Evolutionary conservation across 1,140 invertebrate species (phyloP).

Genomic region (Anastrepha obliqua): DNA sequence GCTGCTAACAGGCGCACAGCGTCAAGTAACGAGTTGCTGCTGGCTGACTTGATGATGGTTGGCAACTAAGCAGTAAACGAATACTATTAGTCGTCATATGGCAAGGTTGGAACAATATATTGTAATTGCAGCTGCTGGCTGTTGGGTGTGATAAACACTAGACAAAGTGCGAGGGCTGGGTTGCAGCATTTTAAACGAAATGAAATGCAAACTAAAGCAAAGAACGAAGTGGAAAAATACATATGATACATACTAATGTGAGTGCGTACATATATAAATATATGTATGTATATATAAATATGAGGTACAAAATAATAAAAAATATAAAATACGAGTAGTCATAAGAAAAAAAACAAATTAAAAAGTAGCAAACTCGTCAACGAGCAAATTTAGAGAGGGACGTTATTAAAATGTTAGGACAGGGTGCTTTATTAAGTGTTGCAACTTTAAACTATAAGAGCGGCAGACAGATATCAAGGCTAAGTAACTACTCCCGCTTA

Average conservation of each 20-base stretch:
- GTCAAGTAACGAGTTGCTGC: constrained; percentile 22
- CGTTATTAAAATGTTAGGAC: too few relatives aligned
- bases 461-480: too few relatives aligned
- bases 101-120: constrained; percentile 1
- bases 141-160: background rate
- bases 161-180: constrained; percentile 1
- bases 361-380: background rate
- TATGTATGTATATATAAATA: background rate
- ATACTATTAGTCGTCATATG: background rate
- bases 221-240: background rate
- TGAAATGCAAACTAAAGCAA: constrained; percentile 30
- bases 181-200: background rate
- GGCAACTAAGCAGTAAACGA: background rate
- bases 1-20: constrained; percentile 44
- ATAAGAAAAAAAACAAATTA: background rate
- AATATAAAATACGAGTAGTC: background rate
- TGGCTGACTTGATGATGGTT: background rate
- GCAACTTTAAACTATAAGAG: too few relatives aligned
- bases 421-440: too few relatives aligned
- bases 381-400: background rate
- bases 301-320: background rate
- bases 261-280: background rate
- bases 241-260: background rate
- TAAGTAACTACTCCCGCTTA: too few relatives aligned
- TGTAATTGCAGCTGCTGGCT: background rate